These are phyloP conservation scores for Bostrychus sinensis DNA, from an alignment of 2,113 vertebrate species.

Conservation along the genomic window DNA sequence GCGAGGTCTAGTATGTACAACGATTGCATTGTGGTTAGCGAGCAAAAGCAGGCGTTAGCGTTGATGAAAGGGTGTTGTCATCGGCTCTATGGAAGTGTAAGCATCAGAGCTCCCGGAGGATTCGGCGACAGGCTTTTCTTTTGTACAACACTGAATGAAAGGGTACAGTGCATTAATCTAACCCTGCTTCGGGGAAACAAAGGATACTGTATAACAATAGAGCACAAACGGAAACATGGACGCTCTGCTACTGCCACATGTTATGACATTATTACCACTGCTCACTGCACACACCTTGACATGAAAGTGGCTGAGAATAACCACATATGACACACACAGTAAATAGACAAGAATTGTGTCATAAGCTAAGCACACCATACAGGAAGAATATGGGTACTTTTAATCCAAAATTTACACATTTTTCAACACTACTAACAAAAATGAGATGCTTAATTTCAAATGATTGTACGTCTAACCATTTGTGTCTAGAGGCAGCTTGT, in stretches of 20 bases:
- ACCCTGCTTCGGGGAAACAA: constrained; percentile 71
- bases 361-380: too few species aligned
- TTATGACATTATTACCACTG: constrained; percentile 28
- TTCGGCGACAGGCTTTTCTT: constrained; percentile 70
- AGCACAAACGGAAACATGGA: constrained; percentile 46
- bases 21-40: constrained; percentile 57
- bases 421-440: too few species aligned
- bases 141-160: constrained; percentile 75
- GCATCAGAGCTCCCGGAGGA: constrained; percentile 71
- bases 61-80: constrained; percentile 81
- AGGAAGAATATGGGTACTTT: too few species aligned
- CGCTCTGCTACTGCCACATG: constrained; percentile 41
- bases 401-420: too few species aligned
- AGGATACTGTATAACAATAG: constrained; percentile 61
- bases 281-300: constrained; percentile 5
- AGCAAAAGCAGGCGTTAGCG: constrained; percentile 56
- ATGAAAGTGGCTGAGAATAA: too few species aligned
- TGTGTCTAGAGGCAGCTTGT: too few species aligned
- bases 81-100: constrained; percentile 68
- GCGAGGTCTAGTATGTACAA: constrained; percentile 43
- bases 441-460: too few species aligned
- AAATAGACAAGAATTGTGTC: too few species aligned
- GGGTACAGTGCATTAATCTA: constrained; percentile 75
- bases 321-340: too few species aligned
- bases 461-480: too few species aligned